Conservation (phyloP, 1,140 invertebrate genomes). For the Pantala flavescens region DNA sequence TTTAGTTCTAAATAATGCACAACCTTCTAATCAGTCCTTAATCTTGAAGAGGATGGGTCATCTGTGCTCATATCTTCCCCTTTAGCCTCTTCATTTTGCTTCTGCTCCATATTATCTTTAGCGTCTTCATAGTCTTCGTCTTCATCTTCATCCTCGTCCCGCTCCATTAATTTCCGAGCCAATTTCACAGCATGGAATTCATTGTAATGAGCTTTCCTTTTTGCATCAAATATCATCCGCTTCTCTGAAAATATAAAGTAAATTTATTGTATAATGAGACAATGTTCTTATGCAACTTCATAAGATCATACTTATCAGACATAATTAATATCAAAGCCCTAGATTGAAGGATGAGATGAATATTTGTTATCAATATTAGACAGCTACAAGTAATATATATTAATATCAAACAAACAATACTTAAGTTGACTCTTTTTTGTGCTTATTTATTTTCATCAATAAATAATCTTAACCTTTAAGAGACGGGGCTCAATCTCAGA, state of each 20-base stretch:
- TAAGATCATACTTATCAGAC: constrained; percentile 2
- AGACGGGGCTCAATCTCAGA: too few relatives aligned
- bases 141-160: constrained; percentile 79
- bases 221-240: constrained; percentile 72
- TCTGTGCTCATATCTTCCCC: not conserved
- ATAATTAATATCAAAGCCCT: not conserved
- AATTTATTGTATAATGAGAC: too few relatives aligned
- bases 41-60: not conserved
- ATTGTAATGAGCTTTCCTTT: constrained; percentile 93
- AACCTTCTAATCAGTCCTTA: not conserved
- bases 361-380: too few relatives aligned
- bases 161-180: constrained; percentile 76
- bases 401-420: too few relatives aligned
- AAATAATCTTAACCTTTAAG: too few relatives aligned
- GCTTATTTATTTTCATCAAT: too few relatives aligned
- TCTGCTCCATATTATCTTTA: not conserved
- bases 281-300: too few relatives aligned
- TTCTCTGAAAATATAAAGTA: constrained; percentile 40
- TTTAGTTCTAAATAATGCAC: not conserved
- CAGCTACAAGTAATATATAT: too few relatives aligned
- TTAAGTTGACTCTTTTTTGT: too few relatives aligned
- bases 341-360: too few relatives aligned
- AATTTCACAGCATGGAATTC: constrained; percentile 90
- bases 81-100: not conserved
- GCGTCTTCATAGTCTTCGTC: constrained; percentile 43